Conservation (phyloP, 2,888 invertebrate genomes). For the Hemithea aestivaria region DNA sequence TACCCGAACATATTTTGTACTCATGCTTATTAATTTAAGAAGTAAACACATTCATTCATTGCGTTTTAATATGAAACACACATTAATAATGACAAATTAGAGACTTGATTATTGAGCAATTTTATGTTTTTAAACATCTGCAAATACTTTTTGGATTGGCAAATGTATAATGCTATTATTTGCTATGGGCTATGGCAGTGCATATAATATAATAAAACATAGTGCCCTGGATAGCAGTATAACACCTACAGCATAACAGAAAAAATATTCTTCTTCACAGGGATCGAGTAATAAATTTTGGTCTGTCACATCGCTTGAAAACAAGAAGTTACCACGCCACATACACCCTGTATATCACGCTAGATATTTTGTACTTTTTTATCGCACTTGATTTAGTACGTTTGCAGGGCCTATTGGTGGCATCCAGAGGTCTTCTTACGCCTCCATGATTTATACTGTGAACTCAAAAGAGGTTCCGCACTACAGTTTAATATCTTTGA, state of each 20-base stretch:
- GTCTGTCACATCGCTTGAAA: slow-evolving; percentile 9
- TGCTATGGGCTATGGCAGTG: too few species aligned
- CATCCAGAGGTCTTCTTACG: slow-evolving; percentile 64
- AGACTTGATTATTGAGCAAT: too few species aligned
- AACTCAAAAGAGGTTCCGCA: slow-evolving; percentile 77
- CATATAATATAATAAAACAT: too few species aligned
- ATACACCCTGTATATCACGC: slow-evolving; percentile 19
- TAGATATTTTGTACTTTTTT: slow-evolving; percentile 46
- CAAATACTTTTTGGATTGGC: too few species aligned
- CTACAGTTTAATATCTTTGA: slow-evolving; percentile 78
- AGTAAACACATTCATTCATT: too few species aligned
- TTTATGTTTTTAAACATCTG: too few species aligned
- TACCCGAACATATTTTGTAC: too few species aligned
- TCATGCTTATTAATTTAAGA: too few species aligned
- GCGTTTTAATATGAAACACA: too few species aligned
- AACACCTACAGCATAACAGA: slow-evolving; percentile 1
- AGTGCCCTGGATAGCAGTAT: too few species aligned
- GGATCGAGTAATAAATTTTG: slow-evolving; percentile 12
- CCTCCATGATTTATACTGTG: slow-evolving; percentile 75
- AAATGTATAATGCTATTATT: too few species aligned
- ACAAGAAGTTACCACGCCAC: slow-evolving; percentile 14
- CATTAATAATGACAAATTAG: too few species aligned
- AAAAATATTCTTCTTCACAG: slow-evolving; percentile 5
- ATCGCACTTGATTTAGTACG: slow-evolving; percentile 56
- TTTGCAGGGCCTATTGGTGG: slow-evolving; percentile 68